Conservation (phyloP, 2,113 vertebrate species). For the Myanophis thanlyinensis region DNA sequence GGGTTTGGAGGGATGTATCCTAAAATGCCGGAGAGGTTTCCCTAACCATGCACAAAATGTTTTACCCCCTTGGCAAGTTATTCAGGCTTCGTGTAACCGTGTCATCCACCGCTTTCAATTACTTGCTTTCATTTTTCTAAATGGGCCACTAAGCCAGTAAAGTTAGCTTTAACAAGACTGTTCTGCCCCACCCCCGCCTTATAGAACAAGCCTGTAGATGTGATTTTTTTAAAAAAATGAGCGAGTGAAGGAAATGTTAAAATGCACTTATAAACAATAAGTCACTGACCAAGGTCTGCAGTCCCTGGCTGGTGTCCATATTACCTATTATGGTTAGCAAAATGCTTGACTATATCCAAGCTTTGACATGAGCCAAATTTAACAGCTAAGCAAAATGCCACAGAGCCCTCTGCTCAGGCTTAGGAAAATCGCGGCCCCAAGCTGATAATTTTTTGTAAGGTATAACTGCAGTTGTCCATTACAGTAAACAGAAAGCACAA, state of each 20-base stretch:
- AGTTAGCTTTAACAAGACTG: background rate
- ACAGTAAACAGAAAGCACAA: constrained; percentile 44
- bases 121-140: background rate
- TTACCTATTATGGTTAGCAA: constrained; percentile 91
- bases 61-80: background rate
- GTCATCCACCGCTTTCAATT: background rate
- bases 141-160: background rate
- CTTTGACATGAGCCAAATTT: constrained; percentile 63
- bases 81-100: background rate
- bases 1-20: too few relatives aligned
- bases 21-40: background rate
- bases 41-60: background rate
- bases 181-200: background rate
- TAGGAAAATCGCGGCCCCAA: constrained; percentile 24
- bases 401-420: constrained; percentile 63
- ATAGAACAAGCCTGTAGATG: background rate
- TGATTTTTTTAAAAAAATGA: constrained; percentile 42
- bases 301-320: constrained; percentile 69
- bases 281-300: constrained; percentile 57
- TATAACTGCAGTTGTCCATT: constrained; percentile 28
- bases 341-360: constrained; percentile 59
- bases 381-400: constrained; percentile 60
- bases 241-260: constrained; percentile 29
- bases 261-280: constrained; percentile 58
- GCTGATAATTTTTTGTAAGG: constrained; percentile 9